Base-by-base conservation (phyloP, 2,113 vertebrate species). In the Oncorhynchus kisutch region DNA sequence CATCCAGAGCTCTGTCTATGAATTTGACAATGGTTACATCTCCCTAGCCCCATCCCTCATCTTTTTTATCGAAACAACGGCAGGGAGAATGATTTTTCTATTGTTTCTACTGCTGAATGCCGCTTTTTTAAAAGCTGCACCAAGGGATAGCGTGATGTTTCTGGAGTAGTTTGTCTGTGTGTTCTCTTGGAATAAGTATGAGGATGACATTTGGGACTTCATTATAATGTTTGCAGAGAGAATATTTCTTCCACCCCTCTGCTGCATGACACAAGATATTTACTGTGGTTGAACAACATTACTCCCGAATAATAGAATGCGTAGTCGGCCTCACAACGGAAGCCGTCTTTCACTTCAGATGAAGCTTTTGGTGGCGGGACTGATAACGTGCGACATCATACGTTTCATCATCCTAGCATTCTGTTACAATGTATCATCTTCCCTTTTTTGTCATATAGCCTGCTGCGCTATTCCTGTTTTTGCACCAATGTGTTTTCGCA, bases 151-250 rank as follows among this genome's bases (percentile, higher is more conserved):
- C 70, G 71, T 7, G 1, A 22, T 18, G 57, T 85, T 85, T 86
- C 81, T 82, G 27, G 75, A 78, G 75, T 76, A 79, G 60, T 81
- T 87, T 82, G 78, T 86, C 31, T 24, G 73, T 79, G 80, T 88
- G 87, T 77, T 70, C 79, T 84, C 75, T 89, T 85, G 84, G 90
- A 86, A 88, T 78, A 88, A 82, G 68, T 74, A 79, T 69, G 79
- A 86, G 82, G 81, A 84, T 84, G 89, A 87, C 91, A 88, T 91
- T 88, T 89, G 91, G 92, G 91, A 93, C 89, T 91, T 94, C 91
- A 92, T 93, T 94, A 92, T 92, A 92, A 91, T 76, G 78, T 81
- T 85, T 89, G 85, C 87, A 87, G 88, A 89, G 86, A 71, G 78
- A 79, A 88, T 90, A 81, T 85, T 85, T 91, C 88, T 90, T 89